These are phyloP conservation scores for Chaenocephalus aceratus DNA, from an alignment of 2,113 vertebrate species.

Conservation along the genomic window DNA sequence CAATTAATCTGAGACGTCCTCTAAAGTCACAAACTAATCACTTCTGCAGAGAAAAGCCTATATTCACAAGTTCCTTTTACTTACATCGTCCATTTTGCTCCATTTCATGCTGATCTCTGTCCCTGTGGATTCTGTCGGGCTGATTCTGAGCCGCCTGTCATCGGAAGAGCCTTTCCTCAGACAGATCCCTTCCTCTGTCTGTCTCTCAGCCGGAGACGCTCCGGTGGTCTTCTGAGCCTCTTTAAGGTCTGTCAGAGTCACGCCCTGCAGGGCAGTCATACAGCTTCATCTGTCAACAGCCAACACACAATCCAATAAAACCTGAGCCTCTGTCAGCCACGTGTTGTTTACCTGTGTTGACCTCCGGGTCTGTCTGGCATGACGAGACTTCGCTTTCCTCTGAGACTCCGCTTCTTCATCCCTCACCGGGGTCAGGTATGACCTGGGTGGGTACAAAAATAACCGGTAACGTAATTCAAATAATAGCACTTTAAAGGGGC, in stretches of 20 bases:
- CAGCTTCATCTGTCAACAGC: conserved; percentile 15
- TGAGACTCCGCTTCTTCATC: conserved; percentile 96
- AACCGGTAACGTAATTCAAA: background rate
- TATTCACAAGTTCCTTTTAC: background rate
- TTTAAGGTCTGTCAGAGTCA: conserved; percentile 92
- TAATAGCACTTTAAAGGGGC: background rate
- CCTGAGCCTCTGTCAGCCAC: background rate
- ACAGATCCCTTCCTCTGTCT: conserved; percentile 57
- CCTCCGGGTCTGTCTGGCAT: conserved; percentile 93
- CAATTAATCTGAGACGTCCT: background rate
- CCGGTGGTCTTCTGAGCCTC: conserved; percentile 90
- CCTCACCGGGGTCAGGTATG: conserved; percentile 87
- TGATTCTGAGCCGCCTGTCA: conserved; percentile 54
- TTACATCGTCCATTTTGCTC: conserved; percentile 84
- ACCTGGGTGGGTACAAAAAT: conserved; percentile 48
- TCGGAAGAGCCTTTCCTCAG: conserved; percentile 52
- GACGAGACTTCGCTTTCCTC: conserved; percentile 93
- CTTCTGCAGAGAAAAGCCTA: background rate
- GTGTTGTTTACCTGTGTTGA: conserved; percentile 89
- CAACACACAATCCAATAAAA: background rate
- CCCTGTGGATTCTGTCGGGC: conserved; percentile 48
- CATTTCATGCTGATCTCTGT: conserved; percentile 49
- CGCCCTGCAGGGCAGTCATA: conserved; percentile 83
- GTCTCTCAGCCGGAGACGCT: conserved; percentile 81
- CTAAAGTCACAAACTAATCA: background rate